phyloP scores from a whole-genome alignment of 37 sponge, comb jelly and placozoan genomes.

The Diacarnus erythraeanus region DNA sequence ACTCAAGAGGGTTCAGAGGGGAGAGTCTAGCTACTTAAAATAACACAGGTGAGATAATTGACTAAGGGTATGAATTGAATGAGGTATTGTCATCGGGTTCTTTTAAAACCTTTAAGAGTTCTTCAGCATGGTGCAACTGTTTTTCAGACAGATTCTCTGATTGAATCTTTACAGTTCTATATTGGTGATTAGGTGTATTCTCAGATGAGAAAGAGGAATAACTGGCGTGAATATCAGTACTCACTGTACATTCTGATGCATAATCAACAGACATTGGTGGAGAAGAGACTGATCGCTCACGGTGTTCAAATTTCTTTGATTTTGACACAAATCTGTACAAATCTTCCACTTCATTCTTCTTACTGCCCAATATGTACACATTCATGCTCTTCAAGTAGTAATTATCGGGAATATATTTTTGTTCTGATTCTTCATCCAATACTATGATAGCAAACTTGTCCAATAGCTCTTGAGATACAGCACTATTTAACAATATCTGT shows the following conservation, averaged over 20 bases:
- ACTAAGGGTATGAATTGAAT: no score
- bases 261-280: neutral
- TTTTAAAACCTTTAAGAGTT: no score
- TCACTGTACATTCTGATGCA: neutral
- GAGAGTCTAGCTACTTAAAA: no score
- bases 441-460: constrained; percentile 2
- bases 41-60: no score
- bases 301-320: neutral
- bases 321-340: neutral
- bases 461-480: neutral
- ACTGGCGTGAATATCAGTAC: neutral
- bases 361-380: neutral
- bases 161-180: no score
- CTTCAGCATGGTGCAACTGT: no score
- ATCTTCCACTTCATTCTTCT: neutral
- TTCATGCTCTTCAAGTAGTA: neutral
- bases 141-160: no score
- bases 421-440: neutral
- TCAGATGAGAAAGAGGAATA: no score
- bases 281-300: neutral
- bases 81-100: no score
- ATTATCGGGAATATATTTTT: neutral
- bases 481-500: neutral
- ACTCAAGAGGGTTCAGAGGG: no score
- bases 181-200: no score